Percentiles rank a stretch among this genome's conserved stretches.
Conservation (phyloP, 2,113 vertebrate genomes). For the Pheucticus melanocephalus region DNA sequence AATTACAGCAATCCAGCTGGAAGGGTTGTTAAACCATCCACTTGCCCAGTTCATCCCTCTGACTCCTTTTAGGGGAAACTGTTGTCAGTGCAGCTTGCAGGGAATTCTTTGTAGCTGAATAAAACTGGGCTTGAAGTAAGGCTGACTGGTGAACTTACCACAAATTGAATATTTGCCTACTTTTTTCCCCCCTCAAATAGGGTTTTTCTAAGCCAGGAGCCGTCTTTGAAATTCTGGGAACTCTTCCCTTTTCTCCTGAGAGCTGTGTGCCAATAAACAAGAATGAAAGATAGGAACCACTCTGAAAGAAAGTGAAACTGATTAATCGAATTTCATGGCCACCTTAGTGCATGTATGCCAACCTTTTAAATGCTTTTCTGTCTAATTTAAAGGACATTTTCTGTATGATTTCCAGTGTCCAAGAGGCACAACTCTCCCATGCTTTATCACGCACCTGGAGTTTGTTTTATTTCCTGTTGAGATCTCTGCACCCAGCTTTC, state of each 20-base stretch:
- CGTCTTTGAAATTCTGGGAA: background rate
- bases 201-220: background rate
- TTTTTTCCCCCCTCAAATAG: background rate
- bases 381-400: background rate
- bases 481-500: background rate
- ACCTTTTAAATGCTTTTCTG: background rate
- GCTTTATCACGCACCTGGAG: background rate
- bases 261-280: background rate
- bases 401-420: background rate
- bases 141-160: background rate
- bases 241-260: background rate
- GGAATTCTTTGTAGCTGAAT: background rate
- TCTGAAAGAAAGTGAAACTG: background rate
- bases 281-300: background rate
- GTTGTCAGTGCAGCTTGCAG: background rate
- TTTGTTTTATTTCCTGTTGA: background rate
- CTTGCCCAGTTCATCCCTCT: background rate
- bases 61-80: background rate
- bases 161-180: rapidly evolving
- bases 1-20: background rate
- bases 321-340: background rate
- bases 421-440: background rate
- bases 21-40: background rate
- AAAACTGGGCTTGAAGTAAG: background rate
- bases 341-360: background rate